Evolutionary conservation across 1,140 invertebrate species (phyloP).

Genomic region (Nebria ingens): DNA sequence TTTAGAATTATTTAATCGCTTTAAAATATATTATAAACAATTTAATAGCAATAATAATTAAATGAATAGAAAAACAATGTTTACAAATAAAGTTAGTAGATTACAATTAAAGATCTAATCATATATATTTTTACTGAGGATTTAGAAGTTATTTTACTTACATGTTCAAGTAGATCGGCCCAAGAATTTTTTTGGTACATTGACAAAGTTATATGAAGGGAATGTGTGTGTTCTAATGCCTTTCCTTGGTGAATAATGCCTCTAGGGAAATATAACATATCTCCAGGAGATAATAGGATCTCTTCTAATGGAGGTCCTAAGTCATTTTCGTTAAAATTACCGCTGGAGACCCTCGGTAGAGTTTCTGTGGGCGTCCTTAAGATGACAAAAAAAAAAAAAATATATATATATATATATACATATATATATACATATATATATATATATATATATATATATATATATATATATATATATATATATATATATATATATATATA

Average conservation of each 20-base stretch:
- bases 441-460: no score
- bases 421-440: no score
- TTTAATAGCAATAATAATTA: no score
- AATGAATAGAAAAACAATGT: conserved; percentile 6
- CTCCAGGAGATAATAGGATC: conserved; percentile 70
- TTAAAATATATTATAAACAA: no score
- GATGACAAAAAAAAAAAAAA: no score
- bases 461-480: no score
- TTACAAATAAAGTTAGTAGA: conserved; percentile 1
- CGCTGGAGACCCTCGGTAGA: conserved; percentile 70
- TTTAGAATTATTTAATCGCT: no score
- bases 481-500: no score
- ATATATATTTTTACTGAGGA: conserved; percentile 1
- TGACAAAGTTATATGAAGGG: conserved; percentile 87
- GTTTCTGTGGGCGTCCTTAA: conserved; percentile 43
- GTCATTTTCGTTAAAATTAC: conserved; percentile 69
- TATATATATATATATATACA: no score
- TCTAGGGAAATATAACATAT: conserved; percentile 85
- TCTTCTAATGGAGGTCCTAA: conserved; percentile 74
- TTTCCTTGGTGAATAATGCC: conserved; percentile 88
- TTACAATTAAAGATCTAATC: conserved; percentile 9
- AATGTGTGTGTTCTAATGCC: conserved; percentile 65
- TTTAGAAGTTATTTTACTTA: conserved; percentile 26
- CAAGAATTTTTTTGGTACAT: conserved; percentile 85
- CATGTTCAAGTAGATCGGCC: conserved; percentile 75